Percentiles rank a stretch among this genome's conserved stretches.
Evolutionary conservation across 2,797 vertebrate species (phyloP).

Genomic region (Peromyscus aztecus): DNA sequence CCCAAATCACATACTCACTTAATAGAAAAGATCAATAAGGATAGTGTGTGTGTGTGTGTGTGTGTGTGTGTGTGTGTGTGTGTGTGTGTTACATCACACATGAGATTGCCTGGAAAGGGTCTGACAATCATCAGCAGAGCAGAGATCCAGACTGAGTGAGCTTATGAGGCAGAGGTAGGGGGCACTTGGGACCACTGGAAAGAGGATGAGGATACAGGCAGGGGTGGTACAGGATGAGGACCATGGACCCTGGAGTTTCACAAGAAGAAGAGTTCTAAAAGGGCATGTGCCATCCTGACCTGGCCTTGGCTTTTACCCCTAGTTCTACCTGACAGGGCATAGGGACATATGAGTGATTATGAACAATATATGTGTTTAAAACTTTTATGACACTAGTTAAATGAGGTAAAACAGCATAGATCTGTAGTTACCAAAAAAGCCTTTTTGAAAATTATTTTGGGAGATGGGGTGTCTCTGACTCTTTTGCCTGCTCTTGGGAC

Average conservation of each 20-base stretch:
- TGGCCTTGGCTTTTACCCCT: neutral
- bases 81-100: neutral
- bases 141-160: neutral
- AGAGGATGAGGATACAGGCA: neutral
- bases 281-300: neutral
- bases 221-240: neutral
- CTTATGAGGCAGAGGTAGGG: neutral
- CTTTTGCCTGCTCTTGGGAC: neutral
- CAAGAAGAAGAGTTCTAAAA: neutral
- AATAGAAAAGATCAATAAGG: neutral
- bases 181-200: neutral
- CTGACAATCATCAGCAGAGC: neutral
- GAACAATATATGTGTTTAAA: neutral
- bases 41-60: neutral
- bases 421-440: neutral
- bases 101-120: neutral
- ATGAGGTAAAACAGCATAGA: neutral
- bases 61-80: no score
- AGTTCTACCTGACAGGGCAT: neutral
- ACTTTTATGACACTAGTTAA: neutral
- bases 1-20: neutral
- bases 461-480: neutral
- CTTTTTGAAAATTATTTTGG: neutral
- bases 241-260: neutral
- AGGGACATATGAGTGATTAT: neutral